These are phyloP conservation scores for Palythoa caribaeorum DNA, from an alignment of 92 coral and sea anemone genomes.

Conservation along the genomic window DNA sequence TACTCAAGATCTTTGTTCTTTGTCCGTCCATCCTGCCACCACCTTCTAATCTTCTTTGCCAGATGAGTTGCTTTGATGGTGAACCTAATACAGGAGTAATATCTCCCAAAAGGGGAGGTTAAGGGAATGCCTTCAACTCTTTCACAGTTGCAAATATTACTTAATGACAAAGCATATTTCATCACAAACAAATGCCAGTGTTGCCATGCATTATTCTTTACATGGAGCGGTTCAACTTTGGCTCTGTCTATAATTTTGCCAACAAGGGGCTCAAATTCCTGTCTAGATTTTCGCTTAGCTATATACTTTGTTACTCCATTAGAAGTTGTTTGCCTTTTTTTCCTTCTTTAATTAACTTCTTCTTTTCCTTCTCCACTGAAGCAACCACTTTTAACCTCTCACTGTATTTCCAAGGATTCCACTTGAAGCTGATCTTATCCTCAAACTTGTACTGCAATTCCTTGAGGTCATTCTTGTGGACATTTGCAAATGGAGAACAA, in stretches of 20 bases:
- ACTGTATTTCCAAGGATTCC: conserved; percentile 51
- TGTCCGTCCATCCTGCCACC: background rate
- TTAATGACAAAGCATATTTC: background rate
- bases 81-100: background rate
- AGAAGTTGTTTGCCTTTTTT: background rate
- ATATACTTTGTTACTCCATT: background rate
- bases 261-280: conserved; percentile 16
- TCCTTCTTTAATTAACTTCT: background rate
- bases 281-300: conserved; percentile 9
- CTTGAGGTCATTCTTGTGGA: conserved; percentile 15
- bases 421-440: conserved; percentile 6
- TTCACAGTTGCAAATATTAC: background rate
- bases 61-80: background rate
- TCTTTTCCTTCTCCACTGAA: conserved; percentile 30
- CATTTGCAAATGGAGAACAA: conserved; percentile 52
- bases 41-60: background rate
- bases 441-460: conserved; percentile 36
- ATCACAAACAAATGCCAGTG: conserved; percentile 14
- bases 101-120: background rate
- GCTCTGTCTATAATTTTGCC: background rate
- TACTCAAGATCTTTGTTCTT: background rate
- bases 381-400: conserved; percentile 39
- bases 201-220: background rate
- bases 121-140: background rate
- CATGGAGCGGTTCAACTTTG: background rate